Base-by-base conservation (phyloP, 2,888 invertebrate genomes). In the Cetonia aurata region DNA sequence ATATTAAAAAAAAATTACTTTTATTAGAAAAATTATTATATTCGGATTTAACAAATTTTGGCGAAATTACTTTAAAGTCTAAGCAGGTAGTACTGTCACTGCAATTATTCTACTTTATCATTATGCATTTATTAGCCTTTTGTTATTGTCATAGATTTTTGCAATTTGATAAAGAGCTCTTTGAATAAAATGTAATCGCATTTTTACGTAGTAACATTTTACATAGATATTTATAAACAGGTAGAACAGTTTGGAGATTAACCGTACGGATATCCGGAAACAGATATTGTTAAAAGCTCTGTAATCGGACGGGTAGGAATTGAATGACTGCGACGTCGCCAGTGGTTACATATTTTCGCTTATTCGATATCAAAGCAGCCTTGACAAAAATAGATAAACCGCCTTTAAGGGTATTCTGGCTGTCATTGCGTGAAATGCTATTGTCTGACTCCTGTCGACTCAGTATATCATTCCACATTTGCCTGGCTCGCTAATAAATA, bases 321-420 rank as follows among this genome's bases (percentile, higher is more conserved):
- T 67, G 67, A 67, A 67, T 67, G 57, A 42, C 56, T 37, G 56
- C 71, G 71, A 67, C 59, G 59, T 71, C 71, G 71, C 71, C 48
- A 60, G 17, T 65, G 52, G 59, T 66, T 59, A 71, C 67, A 71
- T 65, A 71, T 57, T 67, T 71, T 67, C 46, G 71, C 59, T 67
- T 71, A 60, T 71, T 71, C 71, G 67, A 71, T 71, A 71, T 71
- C 67, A 60, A 60, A 33, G 59, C 44, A 37, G 57, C 66, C 71
- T 71, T 71, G 66, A 65, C 71, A 48, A 59, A 71, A 71, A 71
- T 67, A 71, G 71, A 71, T 71, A 67, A 71, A 67, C 70, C 70
- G 37, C 59, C 67, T 50, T 42, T 52, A 60, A 48, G 53, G 60
- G 50, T 67, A 55, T 65, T 37, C 37, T 37, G 62, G 69, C 56